Percentiles rank a stretch among this genome's conserved stretches.
These are phyloP conservation scores for Brevimyrus niger DNA, from an alignment of 2,113 vertebrate genomes.

Conservation along the genomic window DNA sequence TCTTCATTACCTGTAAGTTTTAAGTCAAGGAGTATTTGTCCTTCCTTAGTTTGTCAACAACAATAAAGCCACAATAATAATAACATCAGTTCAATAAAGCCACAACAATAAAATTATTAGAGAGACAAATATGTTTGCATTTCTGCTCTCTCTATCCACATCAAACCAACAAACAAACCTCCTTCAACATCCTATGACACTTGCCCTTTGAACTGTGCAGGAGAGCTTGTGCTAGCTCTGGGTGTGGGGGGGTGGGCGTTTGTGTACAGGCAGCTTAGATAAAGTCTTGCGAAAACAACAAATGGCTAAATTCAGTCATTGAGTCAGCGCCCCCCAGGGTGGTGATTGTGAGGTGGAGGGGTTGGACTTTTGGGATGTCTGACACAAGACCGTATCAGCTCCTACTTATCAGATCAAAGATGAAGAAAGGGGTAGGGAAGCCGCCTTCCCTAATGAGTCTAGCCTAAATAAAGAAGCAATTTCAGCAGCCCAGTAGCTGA, in stretches of 20 bases:
- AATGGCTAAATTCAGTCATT: neutral
- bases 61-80: neutral
- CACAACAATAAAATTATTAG: neutral
- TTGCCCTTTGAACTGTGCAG: neutral
- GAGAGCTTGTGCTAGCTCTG: neutral
- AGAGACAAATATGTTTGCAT: neutral
- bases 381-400: neutral
- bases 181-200: neutral
- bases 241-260: neutral
- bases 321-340: neutral
- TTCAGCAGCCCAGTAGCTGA: neutral
- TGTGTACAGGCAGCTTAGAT: no score
- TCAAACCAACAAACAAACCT: neutral
- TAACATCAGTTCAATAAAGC: neutral
- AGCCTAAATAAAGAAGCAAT: neutral
- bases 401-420: neutral
- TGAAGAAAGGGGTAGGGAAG: neutral
- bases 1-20: neutral
- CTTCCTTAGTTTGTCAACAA: neutral
- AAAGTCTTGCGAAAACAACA: neutral
- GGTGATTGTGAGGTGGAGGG: neutral
- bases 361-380: neutral
- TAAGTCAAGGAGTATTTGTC: neutral
- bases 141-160: neutral
- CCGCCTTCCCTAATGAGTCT: slow-evolving; percentile 7